Conservation (phyloP, 64 coral and sea anemone genomes). For the Platygyra sinensis region DNA sequence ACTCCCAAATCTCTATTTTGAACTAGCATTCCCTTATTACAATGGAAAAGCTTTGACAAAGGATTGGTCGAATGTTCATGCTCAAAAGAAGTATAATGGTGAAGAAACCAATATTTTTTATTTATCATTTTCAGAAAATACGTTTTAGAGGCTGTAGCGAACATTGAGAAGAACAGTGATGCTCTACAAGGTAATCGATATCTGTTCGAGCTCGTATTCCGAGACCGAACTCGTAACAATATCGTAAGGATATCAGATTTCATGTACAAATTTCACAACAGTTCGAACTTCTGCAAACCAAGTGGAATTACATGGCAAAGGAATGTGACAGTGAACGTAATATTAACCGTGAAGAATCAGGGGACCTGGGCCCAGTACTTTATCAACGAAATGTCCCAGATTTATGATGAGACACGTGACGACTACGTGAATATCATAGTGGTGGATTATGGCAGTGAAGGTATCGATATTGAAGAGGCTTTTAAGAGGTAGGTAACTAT, state of each 20-base stretch:
- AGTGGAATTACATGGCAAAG: conserved; percentile 30
- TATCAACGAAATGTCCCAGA: conserved; percentile 58
- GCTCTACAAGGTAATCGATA: conserved; percentile 47
- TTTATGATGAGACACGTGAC: conserved; percentile 64
- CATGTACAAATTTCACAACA: conserved; percentile 12
- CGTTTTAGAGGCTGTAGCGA: conserved; percentile 29
- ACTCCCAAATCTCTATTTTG: too few relatives aligned
- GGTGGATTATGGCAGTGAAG: conserved; percentile 60
- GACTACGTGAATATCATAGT: conserved; percentile 62
- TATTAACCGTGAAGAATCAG: conserved; percentile 73
- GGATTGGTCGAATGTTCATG: too few relatives aligned
- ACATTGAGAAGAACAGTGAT: conserved; percentile 71
- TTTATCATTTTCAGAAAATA: too few relatives aligned
- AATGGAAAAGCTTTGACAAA: too few relatives aligned
- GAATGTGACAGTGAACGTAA: conserved; percentile 43
- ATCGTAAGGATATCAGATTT: conserved; percentile 51
- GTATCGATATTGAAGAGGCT: conserved; percentile 63
- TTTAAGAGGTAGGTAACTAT: conserved; percentile 43
- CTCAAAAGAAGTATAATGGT: too few relatives aligned
- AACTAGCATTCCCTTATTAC: too few relatives aligned
- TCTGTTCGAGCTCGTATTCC: conserved; percentile 74
- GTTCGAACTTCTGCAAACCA: conserved; percentile 19
- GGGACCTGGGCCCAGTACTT: conserved; percentile 71
- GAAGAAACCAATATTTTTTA: too few relatives aligned
- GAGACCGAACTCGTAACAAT: conserved; percentile 18